Evolutionary conservation across 2,888 invertebrate genomes (phyloP).

Genomic region (Synanthedon andrenaeformis): DNA sequence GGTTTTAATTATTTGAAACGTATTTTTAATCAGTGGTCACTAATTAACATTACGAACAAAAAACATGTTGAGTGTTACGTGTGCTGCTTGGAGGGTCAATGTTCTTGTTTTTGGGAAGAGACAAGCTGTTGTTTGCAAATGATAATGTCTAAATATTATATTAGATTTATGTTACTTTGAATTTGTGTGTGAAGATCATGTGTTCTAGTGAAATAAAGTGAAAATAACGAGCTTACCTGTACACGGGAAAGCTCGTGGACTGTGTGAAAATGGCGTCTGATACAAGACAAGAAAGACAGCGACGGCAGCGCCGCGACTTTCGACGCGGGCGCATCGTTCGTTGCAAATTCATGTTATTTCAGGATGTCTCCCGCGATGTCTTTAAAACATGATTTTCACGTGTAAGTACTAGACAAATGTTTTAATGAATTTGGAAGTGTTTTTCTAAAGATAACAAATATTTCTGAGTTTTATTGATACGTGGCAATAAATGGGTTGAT

Average conservation of each 20-base stretch:
- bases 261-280: conserved; percentile 67
- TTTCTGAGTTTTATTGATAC: too few relatives aligned
- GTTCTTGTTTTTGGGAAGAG: conserved; percentile 42
- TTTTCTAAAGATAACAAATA: too few relatives aligned
- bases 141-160: background rate
- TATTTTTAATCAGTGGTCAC: conserved; percentile 33
- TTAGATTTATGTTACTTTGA: background rate
- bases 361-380: conserved; percentile 68
- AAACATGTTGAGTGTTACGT: conserved; percentile 68
- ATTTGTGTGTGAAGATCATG: background rate
- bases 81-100: conserved; percentile 48
- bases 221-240: conserved; percentile 44
- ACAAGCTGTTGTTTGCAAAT: background rate
- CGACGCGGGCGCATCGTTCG: conserved; percentile 40
- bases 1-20: conserved; percentile 22
- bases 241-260: conserved; percentile 61
- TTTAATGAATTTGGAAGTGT: background rate
- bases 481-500: too few relatives aligned
- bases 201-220: background rate
- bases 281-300: conserved; percentile 18
- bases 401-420: conserved; percentile 10
- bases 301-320: conserved; percentile 52
- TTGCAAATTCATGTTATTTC: conserved; percentile 66
- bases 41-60: conserved; percentile 49
- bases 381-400: conserved; percentile 45